Evolutionary conservation across 1,140 invertebrate species (phyloP).

Genomic region (Colletes gigas): DNA sequence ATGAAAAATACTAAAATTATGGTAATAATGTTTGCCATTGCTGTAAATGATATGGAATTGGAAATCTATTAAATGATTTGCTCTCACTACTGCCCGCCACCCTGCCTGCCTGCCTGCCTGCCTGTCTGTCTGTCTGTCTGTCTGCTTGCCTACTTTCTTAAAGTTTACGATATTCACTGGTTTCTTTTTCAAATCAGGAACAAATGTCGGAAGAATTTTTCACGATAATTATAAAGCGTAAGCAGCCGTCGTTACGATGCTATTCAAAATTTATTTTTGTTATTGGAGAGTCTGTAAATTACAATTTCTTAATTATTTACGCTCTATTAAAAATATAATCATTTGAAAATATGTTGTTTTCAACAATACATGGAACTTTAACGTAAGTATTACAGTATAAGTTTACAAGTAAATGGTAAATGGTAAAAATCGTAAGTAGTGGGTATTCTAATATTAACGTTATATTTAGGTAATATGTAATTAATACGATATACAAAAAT

Average conservation of each 20-base stretch:
- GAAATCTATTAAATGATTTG: constrained; percentile 75
- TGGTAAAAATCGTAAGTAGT: neutral
- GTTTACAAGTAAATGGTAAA: neutral
- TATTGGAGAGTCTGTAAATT: neutral
- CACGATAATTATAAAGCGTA: neutral
- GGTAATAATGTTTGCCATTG: constrained; percentile 67
- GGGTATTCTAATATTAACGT: constrained; percentile 13
- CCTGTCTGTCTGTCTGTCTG: constrained; percentile 69
- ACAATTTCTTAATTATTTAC: constrained; percentile 10
- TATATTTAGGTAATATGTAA: constrained; percentile 6
- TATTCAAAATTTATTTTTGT: neutral
- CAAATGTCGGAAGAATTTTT: neutral
- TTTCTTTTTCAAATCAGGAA: constrained; percentile 13
- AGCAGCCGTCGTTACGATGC: neutral
- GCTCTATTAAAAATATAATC: constrained; percentile 6
- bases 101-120: constrained; percentile 74
- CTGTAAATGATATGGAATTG: constrained; percentile 76
- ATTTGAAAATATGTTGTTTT: neutral
- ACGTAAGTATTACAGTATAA: constrained; percentile 27
- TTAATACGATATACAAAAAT: neutral
- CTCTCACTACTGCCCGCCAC: constrained; percentile 74
- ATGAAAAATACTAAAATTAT: constrained; percentile 54
- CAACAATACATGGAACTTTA: neutral
- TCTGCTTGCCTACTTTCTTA: constrained; percentile 58
- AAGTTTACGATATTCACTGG: constrained; percentile 25